These are phyloP conservation scores for Pteria penguin DNA, from an alignment of 2,888 invertebrate genomes.

Conservation along the genomic window DNA sequence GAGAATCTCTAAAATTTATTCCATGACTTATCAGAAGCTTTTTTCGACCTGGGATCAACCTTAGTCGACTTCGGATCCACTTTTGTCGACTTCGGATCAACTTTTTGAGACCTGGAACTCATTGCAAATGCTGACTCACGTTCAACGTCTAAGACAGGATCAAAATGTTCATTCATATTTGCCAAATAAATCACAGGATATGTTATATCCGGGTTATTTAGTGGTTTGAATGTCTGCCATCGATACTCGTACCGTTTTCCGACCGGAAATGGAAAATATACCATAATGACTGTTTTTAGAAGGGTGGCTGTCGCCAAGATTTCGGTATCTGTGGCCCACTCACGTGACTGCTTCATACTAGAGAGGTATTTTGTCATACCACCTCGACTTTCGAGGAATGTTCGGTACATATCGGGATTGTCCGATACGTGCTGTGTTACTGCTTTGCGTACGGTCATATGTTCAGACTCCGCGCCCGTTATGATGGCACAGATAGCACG, in stretches of 20 bases:
- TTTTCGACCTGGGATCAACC: too few relatives aligned
- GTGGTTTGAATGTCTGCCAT: constrained; percentile 63
- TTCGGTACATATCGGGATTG: constrained; percentile 58
- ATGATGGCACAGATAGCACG: constrained; percentile 61
- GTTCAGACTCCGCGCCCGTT: constrained; percentile 56
- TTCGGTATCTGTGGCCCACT: constrained; percentile 65
- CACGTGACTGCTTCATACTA: constrained; percentile 55
- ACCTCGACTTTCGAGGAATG: constrained; percentile 60
- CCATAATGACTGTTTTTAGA: constrained; percentile 55
- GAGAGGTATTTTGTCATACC: constrained; percentile 60
- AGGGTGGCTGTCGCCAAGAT: constrained; percentile 62
- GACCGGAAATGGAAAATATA: constrained; percentile 49
- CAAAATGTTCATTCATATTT: constrained; percentile 63
- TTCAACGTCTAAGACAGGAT: constrained; percentile 59
- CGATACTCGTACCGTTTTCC: constrained; percentile 48
- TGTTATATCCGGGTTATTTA: constrained; percentile 49
- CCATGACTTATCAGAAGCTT: too few relatives aligned
- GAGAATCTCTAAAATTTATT: too few relatives aligned
- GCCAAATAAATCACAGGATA: constrained; percentile 57
- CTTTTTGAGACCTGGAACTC: too few relatives aligned
- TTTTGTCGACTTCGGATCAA: too few relatives aligned
- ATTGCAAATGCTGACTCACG: too few relatives aligned
- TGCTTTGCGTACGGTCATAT: constrained; percentile 52
- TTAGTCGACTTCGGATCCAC: too few relatives aligned
- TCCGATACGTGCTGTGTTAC: constrained; percentile 58